phyloP scores from a whole-genome alignment of 2,797 vertebrate species.

The Triplophysa yarkandensis region DNA sequence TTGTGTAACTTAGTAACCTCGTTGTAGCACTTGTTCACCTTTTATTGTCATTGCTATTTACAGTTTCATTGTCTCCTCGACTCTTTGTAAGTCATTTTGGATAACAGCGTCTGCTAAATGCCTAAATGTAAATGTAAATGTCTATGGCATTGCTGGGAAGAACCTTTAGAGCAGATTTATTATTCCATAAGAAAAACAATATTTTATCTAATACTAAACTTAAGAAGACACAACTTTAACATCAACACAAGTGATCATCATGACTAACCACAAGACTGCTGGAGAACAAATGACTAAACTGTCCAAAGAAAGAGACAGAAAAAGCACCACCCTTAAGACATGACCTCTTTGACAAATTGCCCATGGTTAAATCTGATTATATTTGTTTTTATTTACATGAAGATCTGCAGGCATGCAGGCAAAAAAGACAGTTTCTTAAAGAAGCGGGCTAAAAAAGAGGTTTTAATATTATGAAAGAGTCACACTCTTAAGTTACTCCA shows the following conservation, averaged over 20 bases:
- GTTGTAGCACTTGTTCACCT: too few species aligned
- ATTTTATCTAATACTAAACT: too few species aligned
- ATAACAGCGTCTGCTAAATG: too few species aligned
- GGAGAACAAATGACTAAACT: conserved; percentile 1
- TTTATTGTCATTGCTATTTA: too few species aligned
- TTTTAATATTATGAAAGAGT: background rate
- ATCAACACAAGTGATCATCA: background rate
- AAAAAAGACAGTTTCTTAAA: conserved; percentile 1
- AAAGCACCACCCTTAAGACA: background rate
- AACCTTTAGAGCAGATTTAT: too few species aligned
- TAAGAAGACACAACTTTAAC: background rate
- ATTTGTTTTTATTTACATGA: conserved; percentile 10
- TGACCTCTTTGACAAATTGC: conserved; percentile 10
- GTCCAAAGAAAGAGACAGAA: conserved; percentile 6
- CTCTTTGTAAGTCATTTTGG: too few species aligned
- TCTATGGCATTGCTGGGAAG: too few species aligned
- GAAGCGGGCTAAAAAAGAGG: background rate
- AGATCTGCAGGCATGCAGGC: background rate
- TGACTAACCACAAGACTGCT: conserved; percentile 32
- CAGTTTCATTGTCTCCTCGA: too few species aligned
- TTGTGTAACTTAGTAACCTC: too few species aligned
- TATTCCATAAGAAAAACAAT: too few species aligned
- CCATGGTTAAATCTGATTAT: background rate
- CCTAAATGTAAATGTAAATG: too few species aligned
- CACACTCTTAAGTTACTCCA: background rate